Conservation (phyloP, 2,888 invertebrate genomes). For the Alloscopus bannaensis region DNA sequence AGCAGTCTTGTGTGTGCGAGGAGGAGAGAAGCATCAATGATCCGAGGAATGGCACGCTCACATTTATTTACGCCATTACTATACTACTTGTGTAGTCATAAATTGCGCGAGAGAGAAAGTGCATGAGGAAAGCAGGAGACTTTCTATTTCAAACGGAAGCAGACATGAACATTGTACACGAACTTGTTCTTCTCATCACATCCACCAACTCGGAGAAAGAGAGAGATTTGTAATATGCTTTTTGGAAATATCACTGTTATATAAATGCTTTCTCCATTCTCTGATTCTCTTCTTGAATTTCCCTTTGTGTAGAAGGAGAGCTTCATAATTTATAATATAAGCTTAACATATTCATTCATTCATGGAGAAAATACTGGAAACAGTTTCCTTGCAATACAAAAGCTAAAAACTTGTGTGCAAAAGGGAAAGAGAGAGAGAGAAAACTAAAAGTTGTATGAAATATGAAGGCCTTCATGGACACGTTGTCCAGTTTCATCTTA, state of each 20-base stretch:
- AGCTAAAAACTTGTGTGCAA: not conserved
- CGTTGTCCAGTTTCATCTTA: slow-evolving; percentile 40
- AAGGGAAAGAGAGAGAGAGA: not conserved
- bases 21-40: slow-evolving; percentile 58
- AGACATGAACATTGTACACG: no score
- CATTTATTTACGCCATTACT: slow-evolving; percentile 64
- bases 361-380: no score
- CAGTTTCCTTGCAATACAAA: no score
- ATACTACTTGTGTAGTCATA: slow-evolving; percentile 60
- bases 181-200: no score
- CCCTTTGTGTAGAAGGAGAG: no score
- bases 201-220: no score
- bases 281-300: no score
- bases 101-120: slow-evolving; percentile 53
- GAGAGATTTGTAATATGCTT: no score
- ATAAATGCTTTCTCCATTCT: no score
- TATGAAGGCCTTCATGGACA: slow-evolving; percentile 28
- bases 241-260: no score
- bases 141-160: not conserved
- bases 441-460: slow-evolving; percentile 11
- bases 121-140: not conserved
- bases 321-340: no score
- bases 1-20: slow-evolving; percentile 49
- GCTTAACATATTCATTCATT: no score
- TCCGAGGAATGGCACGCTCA: slow-evolving; percentile 61